Evolutionary conservation across 1,140 invertebrate species (phyloP).

Genomic region (Rhagoletis zephyria): DNA sequence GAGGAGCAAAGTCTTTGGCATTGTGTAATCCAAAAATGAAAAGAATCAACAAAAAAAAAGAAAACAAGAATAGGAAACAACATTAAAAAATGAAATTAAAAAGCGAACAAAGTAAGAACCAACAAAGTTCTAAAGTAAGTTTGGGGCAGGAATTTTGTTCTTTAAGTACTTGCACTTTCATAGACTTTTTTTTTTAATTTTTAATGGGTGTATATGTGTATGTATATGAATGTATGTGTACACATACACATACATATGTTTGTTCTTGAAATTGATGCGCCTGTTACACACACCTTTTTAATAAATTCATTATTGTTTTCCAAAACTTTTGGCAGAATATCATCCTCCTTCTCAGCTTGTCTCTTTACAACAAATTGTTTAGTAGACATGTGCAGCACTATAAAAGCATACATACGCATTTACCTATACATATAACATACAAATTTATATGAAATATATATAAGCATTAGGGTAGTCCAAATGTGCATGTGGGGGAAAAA

Average conservation of each 20-base stretch:
- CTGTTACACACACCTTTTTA: conserved; percentile 16
- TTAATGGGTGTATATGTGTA: neutral
- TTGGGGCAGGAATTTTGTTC: neutral
- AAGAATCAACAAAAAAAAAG: neutral
- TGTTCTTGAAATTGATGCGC: conserved; percentile 3
- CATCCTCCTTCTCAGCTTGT: neutral
- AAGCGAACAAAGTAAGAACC: conserved; percentile 28
- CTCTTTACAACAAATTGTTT: neutral
- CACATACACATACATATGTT: neutral
- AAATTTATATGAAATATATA: too few relatives aligned
- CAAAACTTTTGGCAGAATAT: conserved; percentile 19
- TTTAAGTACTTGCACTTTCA: neutral
- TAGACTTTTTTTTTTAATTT: neutral
- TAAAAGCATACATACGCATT: neutral
- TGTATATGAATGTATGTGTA: neutral
- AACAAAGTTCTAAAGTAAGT: conserved; percentile 4
- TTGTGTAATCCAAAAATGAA: neutral
- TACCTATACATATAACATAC: neutral
- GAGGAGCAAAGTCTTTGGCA: neutral
- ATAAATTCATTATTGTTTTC: conserved; percentile 49
- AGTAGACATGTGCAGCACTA: neutral
- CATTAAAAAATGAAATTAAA: neutral
- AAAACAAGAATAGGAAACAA: neutral
- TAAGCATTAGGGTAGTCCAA: too few relatives aligned
- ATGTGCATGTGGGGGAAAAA: too few relatives aligned